Evolutionary conservation across 2,797 vertebrate species (phyloP).

Genomic region (Epinephelus coioides): DNA sequence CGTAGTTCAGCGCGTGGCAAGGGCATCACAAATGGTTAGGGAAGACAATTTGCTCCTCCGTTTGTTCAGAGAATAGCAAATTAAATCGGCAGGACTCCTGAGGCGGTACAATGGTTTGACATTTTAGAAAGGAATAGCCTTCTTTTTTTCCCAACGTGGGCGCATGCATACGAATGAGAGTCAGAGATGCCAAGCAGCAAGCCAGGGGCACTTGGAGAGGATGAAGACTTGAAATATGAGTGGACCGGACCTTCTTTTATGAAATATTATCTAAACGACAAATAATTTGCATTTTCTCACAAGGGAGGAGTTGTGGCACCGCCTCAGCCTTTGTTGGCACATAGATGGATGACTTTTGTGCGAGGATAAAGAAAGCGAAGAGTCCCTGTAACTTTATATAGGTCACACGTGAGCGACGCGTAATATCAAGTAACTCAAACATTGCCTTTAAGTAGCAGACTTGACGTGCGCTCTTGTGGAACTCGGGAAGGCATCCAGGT

Average conservation of each 20-base stretch:
- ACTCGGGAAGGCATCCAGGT: conserved; percentile 34
- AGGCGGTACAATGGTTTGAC: conserved; percentile 37
- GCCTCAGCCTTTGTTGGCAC: conserved; percentile 18
- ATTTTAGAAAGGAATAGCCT: conserved; percentile 41
- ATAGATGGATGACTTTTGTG: conserved; percentile 55
- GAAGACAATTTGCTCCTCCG: conserved; percentile 13
- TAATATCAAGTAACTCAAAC: conserved; percentile 25
- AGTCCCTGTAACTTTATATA: conserved; percentile 60
- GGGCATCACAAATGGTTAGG: conserved; percentile 31
- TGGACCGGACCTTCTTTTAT: conserved; percentile 14
- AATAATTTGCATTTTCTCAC: conserved; percentile 23
- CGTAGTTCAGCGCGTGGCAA: conserved; percentile 51
- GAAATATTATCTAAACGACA: conserved; percentile 19
- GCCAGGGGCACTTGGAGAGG: conserved; percentile 37
- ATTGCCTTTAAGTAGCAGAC: conserved; percentile 30
- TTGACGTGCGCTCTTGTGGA: conserved; percentile 49
- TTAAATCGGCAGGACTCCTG: conserved; percentile 32
- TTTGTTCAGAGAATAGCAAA: conserved; percentile 14
- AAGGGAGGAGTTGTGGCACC: conserved; percentile 46
- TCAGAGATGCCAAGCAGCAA: conserved; percentile 58
- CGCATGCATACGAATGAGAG: conserved; percentile 50
- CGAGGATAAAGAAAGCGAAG: conserved; percentile 32
- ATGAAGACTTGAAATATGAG: conserved; percentile 47
- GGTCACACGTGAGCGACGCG: conserved; percentile 52
- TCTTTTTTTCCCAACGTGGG: conserved; percentile 30